Evolutionary conservation across 92 coral and sea anemone species (phyloP).

Genomic region (Paragorgia papillata): DNA sequence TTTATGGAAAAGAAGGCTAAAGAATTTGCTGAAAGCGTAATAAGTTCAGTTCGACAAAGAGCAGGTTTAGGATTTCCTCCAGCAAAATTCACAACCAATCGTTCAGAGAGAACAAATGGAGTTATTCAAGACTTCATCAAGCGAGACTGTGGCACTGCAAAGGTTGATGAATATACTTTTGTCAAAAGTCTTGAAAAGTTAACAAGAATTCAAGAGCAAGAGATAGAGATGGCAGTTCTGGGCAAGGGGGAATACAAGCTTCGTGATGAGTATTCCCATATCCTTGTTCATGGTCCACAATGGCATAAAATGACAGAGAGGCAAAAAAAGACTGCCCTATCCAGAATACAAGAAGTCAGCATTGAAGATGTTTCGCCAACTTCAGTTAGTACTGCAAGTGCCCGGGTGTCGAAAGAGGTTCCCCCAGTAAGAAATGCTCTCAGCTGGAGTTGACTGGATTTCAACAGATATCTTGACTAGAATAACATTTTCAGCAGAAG

Average conservation of each 20-base stretch:
- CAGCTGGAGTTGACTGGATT: no score
- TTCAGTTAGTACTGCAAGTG: no score
- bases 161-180: constrained; percentile 31
- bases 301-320: no score
- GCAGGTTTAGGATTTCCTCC: constrained; percentile 60
- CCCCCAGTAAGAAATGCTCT: no score
- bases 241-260: constrained; percentile 58
- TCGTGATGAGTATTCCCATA: constrained; percentile 46
- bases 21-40: constrained; percentile 39
- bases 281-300: no score
- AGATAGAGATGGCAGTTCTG: constrained; percentile 56
- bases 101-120: constrained; percentile 51
- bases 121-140: constrained; percentile 48
- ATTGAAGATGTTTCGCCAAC: no score
- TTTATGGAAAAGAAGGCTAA: constrained; percentile 36
- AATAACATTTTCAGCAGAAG: no score
- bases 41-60: constrained; percentile 50
- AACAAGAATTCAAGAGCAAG: constrained; percentile 41
- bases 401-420: no score
- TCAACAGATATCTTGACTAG: no score
- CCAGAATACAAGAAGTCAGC: no score
- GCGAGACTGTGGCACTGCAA: neutral
- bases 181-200: constrained; percentile 38
- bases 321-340: no score
- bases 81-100: constrained; percentile 49